Conservation (phyloP, 2,888 invertebrate species). For the Sturmia bella region DNA sequence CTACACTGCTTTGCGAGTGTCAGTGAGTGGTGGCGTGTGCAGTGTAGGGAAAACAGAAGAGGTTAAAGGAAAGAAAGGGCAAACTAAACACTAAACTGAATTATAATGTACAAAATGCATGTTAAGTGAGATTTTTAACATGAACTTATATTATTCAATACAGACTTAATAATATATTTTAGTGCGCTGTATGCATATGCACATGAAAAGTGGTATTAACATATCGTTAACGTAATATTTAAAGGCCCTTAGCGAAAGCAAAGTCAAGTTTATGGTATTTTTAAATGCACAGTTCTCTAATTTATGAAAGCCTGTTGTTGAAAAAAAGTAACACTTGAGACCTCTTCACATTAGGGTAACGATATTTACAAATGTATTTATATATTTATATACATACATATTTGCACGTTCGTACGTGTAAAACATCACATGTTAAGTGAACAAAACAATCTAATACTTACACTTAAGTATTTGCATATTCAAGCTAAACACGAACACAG, state of each 20-base stretch:
- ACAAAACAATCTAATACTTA: conserved; percentile 28
- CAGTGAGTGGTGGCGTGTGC: neutral
- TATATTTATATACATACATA: neutral
- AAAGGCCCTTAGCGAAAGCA: no score
- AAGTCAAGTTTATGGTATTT: no score
- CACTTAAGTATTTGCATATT: conserved; percentile 13
- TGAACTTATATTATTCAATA: conserved; percentile 59
- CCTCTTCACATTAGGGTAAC: no score
- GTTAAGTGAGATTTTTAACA: conserved; percentile 63
- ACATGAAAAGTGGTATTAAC: no score
- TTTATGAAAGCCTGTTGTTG: no score
- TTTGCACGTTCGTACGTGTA: neutral
- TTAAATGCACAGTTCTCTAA: no score
- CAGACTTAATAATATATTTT: conserved; percentile 49
- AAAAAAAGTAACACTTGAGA: no score
- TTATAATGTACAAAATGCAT: conserved; percentile 42
- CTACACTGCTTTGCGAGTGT: conserved; percentile 1
- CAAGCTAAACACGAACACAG: neutral
- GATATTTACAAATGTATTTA: neutral
- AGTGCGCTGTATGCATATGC: neutral
- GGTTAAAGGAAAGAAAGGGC: neutral
- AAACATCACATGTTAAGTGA: conserved; percentile 31
- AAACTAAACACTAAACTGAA: conserved; percentile 46
- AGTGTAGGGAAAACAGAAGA: no score
- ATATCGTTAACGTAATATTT: no score